These are phyloP conservation scores for Hystrix brachyura DNA, from an alignment of 2,113 vertebrate genomes.

Conservation along the genomic window DNA sequence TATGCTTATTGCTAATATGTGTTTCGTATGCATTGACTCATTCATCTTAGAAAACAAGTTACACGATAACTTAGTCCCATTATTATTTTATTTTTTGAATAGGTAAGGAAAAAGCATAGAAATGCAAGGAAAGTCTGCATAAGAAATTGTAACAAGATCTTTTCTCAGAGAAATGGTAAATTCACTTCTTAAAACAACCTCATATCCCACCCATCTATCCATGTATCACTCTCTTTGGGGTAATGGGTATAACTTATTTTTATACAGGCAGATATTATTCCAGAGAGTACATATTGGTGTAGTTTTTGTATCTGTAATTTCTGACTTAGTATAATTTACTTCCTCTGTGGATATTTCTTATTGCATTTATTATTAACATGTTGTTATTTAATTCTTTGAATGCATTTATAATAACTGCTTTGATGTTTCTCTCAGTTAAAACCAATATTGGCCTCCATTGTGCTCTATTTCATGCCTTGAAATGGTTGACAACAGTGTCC, in stretches of 20 bases:
- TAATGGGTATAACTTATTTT: neutral
- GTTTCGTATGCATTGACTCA: neutral
- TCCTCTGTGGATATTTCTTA: neutral
- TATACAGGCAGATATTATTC: neutral
- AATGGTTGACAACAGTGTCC: neutral
- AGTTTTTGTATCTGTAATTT: neutral
- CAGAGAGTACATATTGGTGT: neutral
- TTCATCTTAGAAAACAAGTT: conserved; percentile 31
- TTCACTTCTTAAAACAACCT: neutral
- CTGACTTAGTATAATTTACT: neutral
- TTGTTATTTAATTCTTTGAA: neutral
- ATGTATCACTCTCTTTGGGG: neutral
- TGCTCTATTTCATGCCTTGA: neutral
- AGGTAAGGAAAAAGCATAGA: neutral
- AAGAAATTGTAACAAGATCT: neutral
- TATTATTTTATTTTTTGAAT: neutral
- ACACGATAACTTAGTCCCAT: neutral
- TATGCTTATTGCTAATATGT: neutral
- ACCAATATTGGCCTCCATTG: neutral
- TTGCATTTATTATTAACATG: neutral
- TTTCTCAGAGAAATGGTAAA: neutral
- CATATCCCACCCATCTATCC: neutral
- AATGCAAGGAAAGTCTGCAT: neutral
- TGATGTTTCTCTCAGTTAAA: neutral
- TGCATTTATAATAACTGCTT: neutral